Percentiles rank a stretch among this genome's conserved stretches.
These are phyloP conservation scores for Hemistola chrysoprasaria DNA, from an alignment of 2,888 invertebrate genomes.

Conservation along the genomic window DNA sequence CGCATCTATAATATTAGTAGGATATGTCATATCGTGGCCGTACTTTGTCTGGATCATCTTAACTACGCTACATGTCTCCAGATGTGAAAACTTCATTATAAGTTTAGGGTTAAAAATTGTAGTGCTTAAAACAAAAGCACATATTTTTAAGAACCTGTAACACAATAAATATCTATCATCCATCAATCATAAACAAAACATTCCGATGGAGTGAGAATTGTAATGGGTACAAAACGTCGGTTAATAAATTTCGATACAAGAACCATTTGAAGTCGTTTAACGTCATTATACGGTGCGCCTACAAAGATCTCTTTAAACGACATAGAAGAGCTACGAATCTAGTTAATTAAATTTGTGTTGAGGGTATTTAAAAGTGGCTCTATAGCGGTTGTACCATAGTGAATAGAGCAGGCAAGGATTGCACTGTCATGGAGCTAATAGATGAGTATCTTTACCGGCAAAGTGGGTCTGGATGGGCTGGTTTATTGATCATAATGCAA, in stretches of 20 bases:
- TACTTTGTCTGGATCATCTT: no score
- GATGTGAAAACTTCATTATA: no score
- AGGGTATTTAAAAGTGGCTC: conserved; percentile 62
- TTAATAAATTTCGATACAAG: conserved; percentile 69
- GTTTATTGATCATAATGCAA: conserved; percentile 71
- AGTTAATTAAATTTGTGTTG: conserved; percentile 81
- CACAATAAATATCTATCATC: conserved; percentile 42
- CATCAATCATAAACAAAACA: conserved; percentile 62
- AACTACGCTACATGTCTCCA: no score
- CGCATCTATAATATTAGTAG: no score
- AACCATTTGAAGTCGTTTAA: conserved; percentile 70
- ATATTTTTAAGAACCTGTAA: neutral
- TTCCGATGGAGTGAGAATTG: conserved; percentile 50
- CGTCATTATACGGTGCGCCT: conserved; percentile 74
- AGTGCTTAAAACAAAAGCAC: no score
- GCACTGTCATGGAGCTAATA: conserved; percentile 74
- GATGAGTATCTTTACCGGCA: conserved; percentile 72
- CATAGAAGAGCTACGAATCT: conserved; percentile 62
- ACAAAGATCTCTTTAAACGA: conserved; percentile 71
- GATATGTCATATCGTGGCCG: no score
- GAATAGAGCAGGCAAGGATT: conserved; percentile 54
- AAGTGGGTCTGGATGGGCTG: conserved; percentile 65
- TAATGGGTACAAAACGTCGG: conserved; percentile 58
- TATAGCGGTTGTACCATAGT: conserved; percentile 70
- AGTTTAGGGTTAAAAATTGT: no score